Conservation (phyloP, 1,140 invertebrate species). For the Drosophila bocki region DNA sequence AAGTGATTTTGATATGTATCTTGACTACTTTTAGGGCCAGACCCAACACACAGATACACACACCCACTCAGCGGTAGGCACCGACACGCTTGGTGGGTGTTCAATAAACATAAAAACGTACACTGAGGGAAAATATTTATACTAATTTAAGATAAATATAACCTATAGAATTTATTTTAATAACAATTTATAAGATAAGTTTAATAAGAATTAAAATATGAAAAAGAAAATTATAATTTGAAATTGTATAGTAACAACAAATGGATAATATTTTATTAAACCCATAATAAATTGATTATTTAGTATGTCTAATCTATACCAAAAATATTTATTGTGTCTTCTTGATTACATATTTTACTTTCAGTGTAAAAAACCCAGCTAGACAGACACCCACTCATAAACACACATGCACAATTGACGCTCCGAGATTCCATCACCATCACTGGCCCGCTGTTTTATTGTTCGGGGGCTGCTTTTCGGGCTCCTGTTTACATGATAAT, state of each 20-base stretch:
- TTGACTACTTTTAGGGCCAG: slow-evolving; percentile 49
- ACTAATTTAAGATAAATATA: too few relatives aligned
- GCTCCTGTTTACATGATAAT: slow-evolving; percentile 71
- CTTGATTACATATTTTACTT: neutral
- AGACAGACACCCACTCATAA: slow-evolving; percentile 32
- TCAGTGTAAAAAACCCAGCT: slow-evolving; percentile 12
- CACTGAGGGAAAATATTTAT: neutral
- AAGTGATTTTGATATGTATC: slow-evolving; percentile 70
- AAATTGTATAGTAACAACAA: neutral
- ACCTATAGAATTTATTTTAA: neutral
- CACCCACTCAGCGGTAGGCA: slow-evolving; percentile 25
- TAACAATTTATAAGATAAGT: neutral
- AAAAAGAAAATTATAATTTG: neutral
- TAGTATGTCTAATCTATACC: too few relatives aligned
- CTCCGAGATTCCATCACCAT: slow-evolving; percentile 60
- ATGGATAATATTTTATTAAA: too few relatives aligned
- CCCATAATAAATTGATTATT: too few relatives aligned
- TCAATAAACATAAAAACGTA: slow-evolving; percentile 21
- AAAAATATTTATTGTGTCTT: neutral
- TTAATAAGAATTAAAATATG: neutral
- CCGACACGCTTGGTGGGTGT: slow-evolving; percentile 24
- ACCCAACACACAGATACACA: slow-evolving; percentile 26
- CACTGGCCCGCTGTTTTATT: slow-evolving; percentile 53
- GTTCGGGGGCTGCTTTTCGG: slow-evolving; percentile 38
- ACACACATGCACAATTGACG: slow-evolving; percentile 33